Evolutionary conservation across 2,888 invertebrate genomes (phyloP).

Genomic region (Calliopum simillimum): DNA sequence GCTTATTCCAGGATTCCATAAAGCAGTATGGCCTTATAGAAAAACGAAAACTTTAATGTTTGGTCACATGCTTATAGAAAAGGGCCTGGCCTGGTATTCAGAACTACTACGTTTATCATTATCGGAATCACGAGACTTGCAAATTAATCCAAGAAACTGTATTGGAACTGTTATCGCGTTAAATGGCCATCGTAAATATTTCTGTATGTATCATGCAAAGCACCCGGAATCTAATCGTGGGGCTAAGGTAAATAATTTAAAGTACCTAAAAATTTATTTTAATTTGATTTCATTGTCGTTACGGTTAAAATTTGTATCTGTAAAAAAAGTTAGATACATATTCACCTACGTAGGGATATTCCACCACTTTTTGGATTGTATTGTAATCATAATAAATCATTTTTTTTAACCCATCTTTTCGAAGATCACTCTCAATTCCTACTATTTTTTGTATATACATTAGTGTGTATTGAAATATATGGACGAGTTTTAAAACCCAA

Average conservation of each 20-base stretch:
- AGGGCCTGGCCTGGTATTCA: constrained; percentile 93
- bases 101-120: constrained; percentile 88
- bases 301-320: too few relatives aligned
- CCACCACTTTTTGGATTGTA: too few relatives aligned
- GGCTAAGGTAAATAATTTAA: constrained; percentile 70
- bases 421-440: too few relatives aligned
- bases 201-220: constrained; percentile 98
- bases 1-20: constrained; percentile 91
- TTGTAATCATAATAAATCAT: too few relatives aligned
- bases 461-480: too few relatives aligned
- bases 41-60: constrained; percentile 97
- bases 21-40: constrained; percentile 94
- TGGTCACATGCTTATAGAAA: constrained; percentile 91
- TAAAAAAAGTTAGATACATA: too few relatives aligned
- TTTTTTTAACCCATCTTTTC: too few relatives aligned
- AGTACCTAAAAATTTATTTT: neutral
- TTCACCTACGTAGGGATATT: too few relatives aligned
- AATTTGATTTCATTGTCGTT: too few relatives aligned
- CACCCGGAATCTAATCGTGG: constrained; percentile 84
- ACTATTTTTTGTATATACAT: too few relatives aligned
- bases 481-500: too few relatives aligned
- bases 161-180: constrained; percentile 95
- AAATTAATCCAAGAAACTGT: constrained; percentile 96
- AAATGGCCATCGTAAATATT: constrained; percentile 97
- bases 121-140: constrained; percentile 82